These are phyloP conservation scores for Drosophila diplacantha DNA, from an alignment of 2,888 invertebrate species.

Conservation along the genomic window DNA sequence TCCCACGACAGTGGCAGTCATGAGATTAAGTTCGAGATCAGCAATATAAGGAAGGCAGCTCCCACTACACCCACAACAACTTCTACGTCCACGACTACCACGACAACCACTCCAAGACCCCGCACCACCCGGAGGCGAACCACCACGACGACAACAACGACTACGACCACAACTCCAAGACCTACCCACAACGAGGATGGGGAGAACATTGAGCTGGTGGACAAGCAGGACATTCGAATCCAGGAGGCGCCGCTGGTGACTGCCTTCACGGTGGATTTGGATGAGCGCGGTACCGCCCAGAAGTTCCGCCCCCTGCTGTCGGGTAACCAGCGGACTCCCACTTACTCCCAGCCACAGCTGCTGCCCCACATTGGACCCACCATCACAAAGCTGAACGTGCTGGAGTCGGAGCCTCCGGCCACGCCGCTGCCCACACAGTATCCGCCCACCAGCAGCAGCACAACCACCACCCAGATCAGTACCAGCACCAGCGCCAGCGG, in stretches of 20 bases:
- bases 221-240: constrained; percentile 86
- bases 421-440: constrained; percentile 62
- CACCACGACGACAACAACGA: constrained; percentile 78
- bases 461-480: constrained; percentile 48
- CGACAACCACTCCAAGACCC: constrained; percentile 75
- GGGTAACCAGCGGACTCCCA: constrained; percentile 13
- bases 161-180: constrained; percentile 82
- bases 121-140: constrained; percentile 80
- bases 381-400: constrained; percentile 74
- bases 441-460: constrained; percentile 43
- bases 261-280: constrained; percentile 91
- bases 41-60: constrained; percentile 73
- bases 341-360: constrained; percentile 16
- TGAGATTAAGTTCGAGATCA: constrained; percentile 75
- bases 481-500: constrained; percentile 24
- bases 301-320: constrained; percentile 87
- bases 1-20: constrained; percentile 62
- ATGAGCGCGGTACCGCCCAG: constrained; percentile 87
- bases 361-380: constrained; percentile 70
- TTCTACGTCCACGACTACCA: constrained; percentile 51
- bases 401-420: constrained; percentile 57
- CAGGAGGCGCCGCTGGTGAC: constrained; percentile 89
- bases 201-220: constrained; percentile 83
- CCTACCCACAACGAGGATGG: constrained; percentile 85
- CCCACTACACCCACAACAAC: constrained; percentile 44